Conservation (phyloP, 2,888 invertebrate genomes). For the Dendrolimus pini region DNA sequence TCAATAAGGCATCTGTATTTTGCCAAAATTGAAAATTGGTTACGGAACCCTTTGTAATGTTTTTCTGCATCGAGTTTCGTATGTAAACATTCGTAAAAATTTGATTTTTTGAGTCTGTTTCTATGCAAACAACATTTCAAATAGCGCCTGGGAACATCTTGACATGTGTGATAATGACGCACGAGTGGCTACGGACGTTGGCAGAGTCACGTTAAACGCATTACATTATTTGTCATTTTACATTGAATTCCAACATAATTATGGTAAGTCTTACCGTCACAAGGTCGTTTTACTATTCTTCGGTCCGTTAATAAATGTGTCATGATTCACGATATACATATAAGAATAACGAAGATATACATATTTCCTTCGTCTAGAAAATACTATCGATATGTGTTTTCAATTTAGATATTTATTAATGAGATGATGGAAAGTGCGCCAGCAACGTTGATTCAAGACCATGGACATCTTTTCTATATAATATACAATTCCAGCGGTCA, state of each 20-base stretch:
- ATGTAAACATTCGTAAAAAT: no score
- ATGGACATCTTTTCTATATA: no score
- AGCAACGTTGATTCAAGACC: no score
- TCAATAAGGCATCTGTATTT: no score
- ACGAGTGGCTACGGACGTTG: neutral
- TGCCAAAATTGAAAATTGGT: no score
- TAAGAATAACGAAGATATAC: neutral
- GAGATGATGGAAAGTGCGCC: no score
- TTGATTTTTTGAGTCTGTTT: neutral
- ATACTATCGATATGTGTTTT: neutral
- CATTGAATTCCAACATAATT: neutral
- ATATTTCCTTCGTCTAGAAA: neutral
- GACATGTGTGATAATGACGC: conserved; percentile 2
- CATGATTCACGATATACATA: neutral
- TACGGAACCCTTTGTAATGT: no score
- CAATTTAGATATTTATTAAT: no score
- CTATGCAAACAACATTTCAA: neutral
- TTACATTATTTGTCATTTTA: conserved; percentile 2
- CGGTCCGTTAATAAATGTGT: neutral
- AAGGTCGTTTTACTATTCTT: neutral
- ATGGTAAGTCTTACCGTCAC: neutral
- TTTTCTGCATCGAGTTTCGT: no score
- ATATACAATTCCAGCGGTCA: no score
- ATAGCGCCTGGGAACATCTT: neutral
- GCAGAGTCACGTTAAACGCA: conserved; percentile 1